These are phyloP conservation scores for Latrodectus hesperus DNA, from an alignment of 2,888 invertebrate genomes.

Conservation along the genomic window DNA sequence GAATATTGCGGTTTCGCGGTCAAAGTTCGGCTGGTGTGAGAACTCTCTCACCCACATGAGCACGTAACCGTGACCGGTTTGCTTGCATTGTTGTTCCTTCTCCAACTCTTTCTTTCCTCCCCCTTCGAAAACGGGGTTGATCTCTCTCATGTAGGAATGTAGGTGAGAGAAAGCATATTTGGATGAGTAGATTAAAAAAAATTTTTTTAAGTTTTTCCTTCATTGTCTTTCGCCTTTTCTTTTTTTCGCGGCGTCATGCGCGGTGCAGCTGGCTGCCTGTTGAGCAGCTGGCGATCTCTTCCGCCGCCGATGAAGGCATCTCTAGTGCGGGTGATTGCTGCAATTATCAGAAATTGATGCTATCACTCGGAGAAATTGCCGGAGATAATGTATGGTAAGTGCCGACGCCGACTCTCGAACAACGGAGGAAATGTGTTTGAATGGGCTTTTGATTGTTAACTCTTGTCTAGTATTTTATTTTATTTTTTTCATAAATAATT, in stretches of 20 bases:
- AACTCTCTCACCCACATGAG: slow-evolving; percentile 65
- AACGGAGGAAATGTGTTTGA: background rate
- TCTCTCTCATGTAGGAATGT: slow-evolving; percentile 28
- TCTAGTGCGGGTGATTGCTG: background rate
- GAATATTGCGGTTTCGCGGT: slow-evolving; percentile 65
- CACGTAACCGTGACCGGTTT: slow-evolving; percentile 55
- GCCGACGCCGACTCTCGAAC: background rate
- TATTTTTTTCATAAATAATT: too few species aligned
- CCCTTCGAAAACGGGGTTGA: slow-evolving; percentile 21
- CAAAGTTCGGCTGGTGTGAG: slow-evolving; percentile 57
- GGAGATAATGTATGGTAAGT: background rate
- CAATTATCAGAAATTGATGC: slow-evolving; percentile 5
- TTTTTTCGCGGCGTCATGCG: background rate
- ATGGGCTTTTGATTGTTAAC: background rate
- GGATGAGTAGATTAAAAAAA: background rate
- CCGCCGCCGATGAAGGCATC: background rate
- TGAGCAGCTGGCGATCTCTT: background rate
- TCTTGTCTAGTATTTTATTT: too few species aligned
- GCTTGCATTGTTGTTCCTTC: slow-evolving; percentile 7
- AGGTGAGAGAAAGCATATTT: slow-evolving; percentile 41
- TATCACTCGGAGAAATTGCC: background rate
- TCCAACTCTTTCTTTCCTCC: slow-evolving; percentile 18
- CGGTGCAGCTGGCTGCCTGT: background rate
- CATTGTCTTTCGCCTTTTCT: too few species aligned
- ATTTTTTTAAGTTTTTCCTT: background rate